phyloP scores from a whole-genome alignment of 2,888 invertebrate species.

The Tetramorium bicarinatum region DNA sequence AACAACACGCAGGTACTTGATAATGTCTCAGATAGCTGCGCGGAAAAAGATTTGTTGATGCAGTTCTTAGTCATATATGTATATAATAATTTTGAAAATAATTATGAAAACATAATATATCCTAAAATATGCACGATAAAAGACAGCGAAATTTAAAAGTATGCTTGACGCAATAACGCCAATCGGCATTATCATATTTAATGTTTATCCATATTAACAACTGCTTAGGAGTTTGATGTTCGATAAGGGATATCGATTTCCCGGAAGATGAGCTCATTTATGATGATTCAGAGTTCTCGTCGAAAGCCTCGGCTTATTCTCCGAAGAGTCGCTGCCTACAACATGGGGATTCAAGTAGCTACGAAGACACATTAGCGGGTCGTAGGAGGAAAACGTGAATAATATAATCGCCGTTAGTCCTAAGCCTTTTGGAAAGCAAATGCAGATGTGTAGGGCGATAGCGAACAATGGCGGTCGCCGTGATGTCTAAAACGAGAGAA shows the following conservation, averaged over 20 bases:
- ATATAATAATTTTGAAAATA: not conserved
- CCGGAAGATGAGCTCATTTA: constrained; percentile 33
- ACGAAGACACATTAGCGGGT: constrained; percentile 52
- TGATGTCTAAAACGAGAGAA: constrained; percentile 54
- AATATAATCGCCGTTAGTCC: constrained; percentile 54
- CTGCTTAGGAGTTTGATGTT: not conserved
- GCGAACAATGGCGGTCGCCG: constrained; percentile 52
- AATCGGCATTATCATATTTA: not conserved
- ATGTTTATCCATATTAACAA: constrained; percentile 10
- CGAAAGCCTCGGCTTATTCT: not conserved
- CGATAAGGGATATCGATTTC: constrained; percentile 31
- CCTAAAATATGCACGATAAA: not conserved
- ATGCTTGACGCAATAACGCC: not conserved
- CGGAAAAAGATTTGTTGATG: not conserved
- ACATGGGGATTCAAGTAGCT: constrained; percentile 45
- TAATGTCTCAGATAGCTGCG: constrained; percentile 16
- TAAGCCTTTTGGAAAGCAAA: constrained; percentile 58
- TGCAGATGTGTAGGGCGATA: constrained; percentile 56
- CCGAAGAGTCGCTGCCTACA: constrained; percentile 10
- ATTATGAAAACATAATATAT: constrained; percentile 8
- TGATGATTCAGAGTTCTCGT: constrained; percentile 33
- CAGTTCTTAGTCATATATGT: not conserved
- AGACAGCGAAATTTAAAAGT: not conserved
- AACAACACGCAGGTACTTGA: constrained; percentile 55
- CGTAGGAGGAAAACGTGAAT: constrained; percentile 56